phyloP scores from a whole-genome alignment of 2,113 vertebrate genomes.

The Aldabrachelys gigantea region DNA sequence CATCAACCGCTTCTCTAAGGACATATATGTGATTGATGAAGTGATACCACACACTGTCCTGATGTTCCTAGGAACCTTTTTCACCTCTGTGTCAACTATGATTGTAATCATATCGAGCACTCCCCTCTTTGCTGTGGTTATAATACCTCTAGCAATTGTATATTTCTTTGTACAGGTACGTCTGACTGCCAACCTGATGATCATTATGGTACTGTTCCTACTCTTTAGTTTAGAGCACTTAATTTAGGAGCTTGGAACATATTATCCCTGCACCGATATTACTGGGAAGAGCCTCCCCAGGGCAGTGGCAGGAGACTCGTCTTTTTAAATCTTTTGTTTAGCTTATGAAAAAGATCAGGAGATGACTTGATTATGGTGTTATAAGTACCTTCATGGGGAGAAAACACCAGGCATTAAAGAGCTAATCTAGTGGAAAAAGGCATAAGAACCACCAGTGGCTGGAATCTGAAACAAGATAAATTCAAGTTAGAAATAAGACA shows the following conservation, averaged over 20 bases:
- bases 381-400: background rate
- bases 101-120: slow-evolving; percentile 91
- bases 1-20: slow-evolving; percentile 98
- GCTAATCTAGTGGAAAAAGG: background rate
- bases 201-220: rapidly evolving
- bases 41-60: slow-evolving; percentile 86
- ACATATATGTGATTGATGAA: slow-evolving; percentile 92
- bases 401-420: background rate
- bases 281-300: background rate
- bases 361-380: background rate
- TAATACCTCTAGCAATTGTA: slow-evolving; percentile 85
- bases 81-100: slow-evolving; percentile 86
- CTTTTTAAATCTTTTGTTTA: background rate
- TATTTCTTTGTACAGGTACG: slow-evolving; percentile 92
- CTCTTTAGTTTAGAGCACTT: background rate
- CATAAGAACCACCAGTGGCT: background rate
- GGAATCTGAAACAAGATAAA: rapidly evolving
- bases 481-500: background rate
- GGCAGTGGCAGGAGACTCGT: background rate
- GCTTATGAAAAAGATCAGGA: background rate
- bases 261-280: background rate
- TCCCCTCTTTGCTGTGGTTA: slow-evolving; percentile 87
- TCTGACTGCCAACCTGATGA: rapidly evolving
- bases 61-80: slow-evolving; percentile 89
- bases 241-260: background rate